Evolutionary conservation across 2,797 vertebrate genomes (phyloP).

Genomic region (Phoxinus dragarum): DNA sequence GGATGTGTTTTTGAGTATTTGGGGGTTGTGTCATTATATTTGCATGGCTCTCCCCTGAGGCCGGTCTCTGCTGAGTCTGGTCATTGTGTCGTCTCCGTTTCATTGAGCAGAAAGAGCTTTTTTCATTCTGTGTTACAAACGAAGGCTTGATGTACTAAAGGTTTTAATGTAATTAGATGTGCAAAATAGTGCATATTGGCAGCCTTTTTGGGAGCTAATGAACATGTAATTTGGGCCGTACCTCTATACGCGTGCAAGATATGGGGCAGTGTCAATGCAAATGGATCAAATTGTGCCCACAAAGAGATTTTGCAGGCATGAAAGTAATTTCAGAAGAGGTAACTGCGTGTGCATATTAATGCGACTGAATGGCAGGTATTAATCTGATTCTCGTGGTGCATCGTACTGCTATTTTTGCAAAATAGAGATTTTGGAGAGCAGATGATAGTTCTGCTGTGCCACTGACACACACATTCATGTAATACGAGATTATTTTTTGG

Average conservation of each 20-base stretch:
- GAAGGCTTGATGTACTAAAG: background rate
- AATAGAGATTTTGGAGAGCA: slow-evolving; percentile 29
- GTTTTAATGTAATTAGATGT: background rate
- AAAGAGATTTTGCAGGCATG: slow-evolving; percentile 11
- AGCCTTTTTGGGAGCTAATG: slow-evolving; percentile 13
- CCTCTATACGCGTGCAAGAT: background rate
- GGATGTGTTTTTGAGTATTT: slow-evolving; percentile 32
- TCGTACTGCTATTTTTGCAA: slow-evolving; percentile 24
- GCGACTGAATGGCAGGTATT: slow-evolving; percentile 24
- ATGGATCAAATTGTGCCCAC: slow-evolving; percentile 27
- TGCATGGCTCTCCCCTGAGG: slow-evolving; percentile 47
- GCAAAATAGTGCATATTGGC: background rate
- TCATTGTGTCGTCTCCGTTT: slow-evolving; percentile 32
- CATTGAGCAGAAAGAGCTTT: slow-evolving; percentile 46
- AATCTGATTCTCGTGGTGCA: slow-evolving; percentile 6
- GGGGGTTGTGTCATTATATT: slow-evolving; percentile 29
- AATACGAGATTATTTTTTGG: background rate
- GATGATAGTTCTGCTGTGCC: background rate
- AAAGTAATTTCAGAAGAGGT: slow-evolving; percentile 26
- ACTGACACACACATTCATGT: slow-evolving; percentile 11
- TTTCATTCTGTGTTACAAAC: slow-evolving; percentile 47
- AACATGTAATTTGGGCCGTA: background rate
- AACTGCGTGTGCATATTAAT: slow-evolving; percentile 16
- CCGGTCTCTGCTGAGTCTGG: background rate
- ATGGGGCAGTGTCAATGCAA: background rate